Percentiles rank a stretch among this genome's conserved stretches.
phyloP scores from a whole-genome alignment of 2,888 invertebrate genomes.

The Odontomyia ornata region DNA sequence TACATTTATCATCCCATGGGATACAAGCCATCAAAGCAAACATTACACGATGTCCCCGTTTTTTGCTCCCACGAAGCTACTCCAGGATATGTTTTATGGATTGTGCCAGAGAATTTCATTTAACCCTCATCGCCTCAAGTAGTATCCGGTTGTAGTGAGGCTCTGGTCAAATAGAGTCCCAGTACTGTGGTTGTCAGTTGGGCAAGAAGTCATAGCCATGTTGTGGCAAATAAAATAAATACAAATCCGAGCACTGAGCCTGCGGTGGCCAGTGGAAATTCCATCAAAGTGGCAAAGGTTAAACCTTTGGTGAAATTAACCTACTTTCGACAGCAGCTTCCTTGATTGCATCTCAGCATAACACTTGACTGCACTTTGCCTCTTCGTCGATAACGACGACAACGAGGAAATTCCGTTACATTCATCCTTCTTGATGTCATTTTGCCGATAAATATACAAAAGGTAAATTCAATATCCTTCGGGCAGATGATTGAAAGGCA shows the following conservation, averaged over 20 bases:
- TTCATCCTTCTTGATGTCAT: constrained; percentile 7
- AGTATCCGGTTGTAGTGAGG: constrained; percentile 10
- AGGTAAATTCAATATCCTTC: constrained; percentile 40
- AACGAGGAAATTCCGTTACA: constrained; percentile 23
- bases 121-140: constrained; percentile 6
- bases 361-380: constrained; percentile 47
- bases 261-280: background rate
- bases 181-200: background rate
- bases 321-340: constrained; percentile 28
- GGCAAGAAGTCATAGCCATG: background rate
- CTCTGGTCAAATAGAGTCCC: background rate
- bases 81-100: constrained; percentile 22
- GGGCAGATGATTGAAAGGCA: constrained; percentile 25
- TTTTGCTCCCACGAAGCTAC: background rate
- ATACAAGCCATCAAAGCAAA: constrained; percentile 32
- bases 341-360: constrained; percentile 43
- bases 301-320: constrained; percentile 28
- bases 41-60: constrained; percentile 33
- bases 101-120: constrained; percentile 38
- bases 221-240: constrained; percentile 21
- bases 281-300: background rate
- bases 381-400: constrained; percentile 19
- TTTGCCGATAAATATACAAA: constrained; percentile 23
- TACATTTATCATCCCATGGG: background rate
- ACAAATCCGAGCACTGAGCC: constrained; percentile 15